Base-by-base conservation (phyloP, 2,113 vertebrate genomes). In the Dolichotis patagonum region DNA sequence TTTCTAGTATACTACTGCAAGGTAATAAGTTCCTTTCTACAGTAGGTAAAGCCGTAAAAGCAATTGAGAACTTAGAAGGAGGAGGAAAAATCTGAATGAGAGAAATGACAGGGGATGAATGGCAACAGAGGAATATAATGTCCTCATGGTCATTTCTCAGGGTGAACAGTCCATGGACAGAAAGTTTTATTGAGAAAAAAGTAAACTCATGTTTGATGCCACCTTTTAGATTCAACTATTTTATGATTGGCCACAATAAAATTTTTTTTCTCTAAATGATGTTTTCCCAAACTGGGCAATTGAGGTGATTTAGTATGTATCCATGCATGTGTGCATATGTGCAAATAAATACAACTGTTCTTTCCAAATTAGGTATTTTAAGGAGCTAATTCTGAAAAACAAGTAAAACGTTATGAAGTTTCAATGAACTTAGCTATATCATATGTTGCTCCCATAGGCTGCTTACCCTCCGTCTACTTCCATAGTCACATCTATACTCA, bases 61-160 rank as follows among this genome's bases (percentile, higher is more conserved):
- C 32, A 49, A 28, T 32, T 12, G 32, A 75, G 22, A 65, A 41
- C 35, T 52, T 41, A 7, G 43, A 75, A 65, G 20, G 35, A 46
- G 35, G 0, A 3, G 17, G n/a, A 32, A 46, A 85, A 26, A 69
- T 11, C 13, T 10, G 8, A 24, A 52, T 63, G n/a, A 80, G 12
- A 60, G 52, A 54, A 49, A 65, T 26, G 35, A 52, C 7, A 54
- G 73, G 62, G 43, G 41, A 19, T 16, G 91, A 16, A 46, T 41
- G 11, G 11, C 35, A 13, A 0, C 16, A 1, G 35, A 30, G 24
- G 5, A 5, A 56, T 22, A 0, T 20, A 16, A 12, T 0, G 28
- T 19, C 14, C 20, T 80, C 11, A 0, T 26, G 52, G 6, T 20
- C 4, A 3, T 17, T 78, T 17, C 8, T 78, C 43, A 3, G 7